Conservation (phyloP, 1,140 invertebrate genomes). For the Neoseiulus cucumeris region DNA sequence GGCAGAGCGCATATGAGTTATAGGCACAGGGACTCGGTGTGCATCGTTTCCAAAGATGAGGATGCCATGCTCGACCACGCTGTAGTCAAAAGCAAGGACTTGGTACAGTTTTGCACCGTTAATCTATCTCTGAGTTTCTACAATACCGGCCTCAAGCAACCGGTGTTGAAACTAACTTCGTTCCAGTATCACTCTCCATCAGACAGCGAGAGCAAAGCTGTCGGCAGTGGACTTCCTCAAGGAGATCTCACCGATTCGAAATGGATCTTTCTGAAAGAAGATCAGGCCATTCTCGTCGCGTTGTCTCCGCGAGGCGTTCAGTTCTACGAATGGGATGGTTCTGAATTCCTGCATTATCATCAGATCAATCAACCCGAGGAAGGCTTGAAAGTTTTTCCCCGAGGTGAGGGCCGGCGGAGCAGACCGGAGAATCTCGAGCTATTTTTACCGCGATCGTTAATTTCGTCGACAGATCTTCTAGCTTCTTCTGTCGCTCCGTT, state of each 20-base stretch:
- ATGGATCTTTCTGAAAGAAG: not conserved
- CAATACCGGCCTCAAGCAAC: too few relatives aligned
- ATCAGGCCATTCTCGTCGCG: not conserved
- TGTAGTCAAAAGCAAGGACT: not conserved
- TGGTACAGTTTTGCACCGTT: not conserved
- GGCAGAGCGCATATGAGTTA: not conserved
- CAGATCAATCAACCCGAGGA: conserved; percentile 1
- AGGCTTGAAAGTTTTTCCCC: not conserved
- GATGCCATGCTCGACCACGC: not conserved
- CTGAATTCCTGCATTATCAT: not conserved
- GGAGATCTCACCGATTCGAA: not conserved
- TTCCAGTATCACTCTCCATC: too few relatives aligned
- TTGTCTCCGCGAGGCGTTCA: not conserved
- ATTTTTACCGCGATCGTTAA: too few relatives aligned
- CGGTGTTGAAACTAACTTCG: too few relatives aligned
- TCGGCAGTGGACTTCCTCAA: not conserved
- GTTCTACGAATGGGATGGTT: conserved; percentile 7
- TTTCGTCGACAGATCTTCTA: too few relatives aligned
- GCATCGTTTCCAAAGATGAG: conserved; percentile 9
- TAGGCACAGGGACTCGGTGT: not conserved
- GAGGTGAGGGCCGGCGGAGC: not conserved
- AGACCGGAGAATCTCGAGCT: too few relatives aligned
- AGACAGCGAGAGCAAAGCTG: not conserved
- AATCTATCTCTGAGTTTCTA: too few relatives aligned
- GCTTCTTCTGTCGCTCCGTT: not conserved